Percentiles rank a stretch among this genome's conserved stretches.
These are phyloP conservation scores for Piprites chloris DNA, from an alignment of 2,113 vertebrate species.

Conservation along the genomic window DNA sequence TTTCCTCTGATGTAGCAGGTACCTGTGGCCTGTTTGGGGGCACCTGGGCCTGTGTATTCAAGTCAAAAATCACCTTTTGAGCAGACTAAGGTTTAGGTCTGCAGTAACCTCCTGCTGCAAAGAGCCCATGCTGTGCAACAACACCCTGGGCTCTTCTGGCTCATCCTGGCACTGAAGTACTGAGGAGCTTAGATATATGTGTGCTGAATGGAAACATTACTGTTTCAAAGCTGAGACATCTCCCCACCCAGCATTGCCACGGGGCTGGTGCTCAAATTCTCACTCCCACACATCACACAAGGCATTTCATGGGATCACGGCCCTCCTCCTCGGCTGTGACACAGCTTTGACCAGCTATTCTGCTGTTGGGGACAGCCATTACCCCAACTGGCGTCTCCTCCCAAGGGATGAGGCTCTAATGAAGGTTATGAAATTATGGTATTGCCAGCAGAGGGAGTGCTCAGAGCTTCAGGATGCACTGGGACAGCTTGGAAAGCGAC, in stretches of 20 bases:
- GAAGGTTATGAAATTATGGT: not conserved
- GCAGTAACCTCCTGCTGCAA: not conserved
- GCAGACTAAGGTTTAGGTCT: not conserved
- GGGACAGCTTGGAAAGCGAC: accelerated
- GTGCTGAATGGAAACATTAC: not conserved
- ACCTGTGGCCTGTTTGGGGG: not conserved
- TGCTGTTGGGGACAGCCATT: not conserved
- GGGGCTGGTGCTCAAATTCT: not conserved
- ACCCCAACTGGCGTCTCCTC: not conserved
- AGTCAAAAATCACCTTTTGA: not conserved
- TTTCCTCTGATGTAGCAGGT: not conserved
- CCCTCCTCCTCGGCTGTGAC: not conserved
- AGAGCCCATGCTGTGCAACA: not conserved
- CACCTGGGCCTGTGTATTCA: not conserved
- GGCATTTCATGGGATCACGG: not conserved
- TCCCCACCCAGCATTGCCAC: not conserved
- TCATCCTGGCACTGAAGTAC: not conserved
- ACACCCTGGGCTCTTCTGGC: not conserved
- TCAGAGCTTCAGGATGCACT: not conserved
- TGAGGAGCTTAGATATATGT: not conserved
- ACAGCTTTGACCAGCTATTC: not conserved
- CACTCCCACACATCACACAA: not conserved
- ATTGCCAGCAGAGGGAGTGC: conserved; percentile 41
- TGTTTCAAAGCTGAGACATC: not conserved
- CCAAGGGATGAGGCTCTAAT: accelerated